These are phyloP conservation scores for Galagoides demidoff DNA, from an alignment of 2,797 vertebrate species.

Conservation along the genomic window DNA sequence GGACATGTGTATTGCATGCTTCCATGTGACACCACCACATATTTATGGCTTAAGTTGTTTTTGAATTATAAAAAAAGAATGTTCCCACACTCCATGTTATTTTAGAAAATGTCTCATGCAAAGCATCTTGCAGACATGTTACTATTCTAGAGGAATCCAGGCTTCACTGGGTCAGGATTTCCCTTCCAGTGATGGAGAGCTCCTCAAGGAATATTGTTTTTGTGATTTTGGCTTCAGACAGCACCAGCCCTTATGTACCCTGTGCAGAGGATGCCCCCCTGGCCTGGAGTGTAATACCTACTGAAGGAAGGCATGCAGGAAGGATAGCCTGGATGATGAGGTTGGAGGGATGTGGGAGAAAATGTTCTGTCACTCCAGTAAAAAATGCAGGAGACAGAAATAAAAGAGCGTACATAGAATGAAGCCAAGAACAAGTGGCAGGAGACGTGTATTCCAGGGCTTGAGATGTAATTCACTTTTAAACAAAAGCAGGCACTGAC, in stretches of 20 bases:
- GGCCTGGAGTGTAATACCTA: background rate
- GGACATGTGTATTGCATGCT: background rate
- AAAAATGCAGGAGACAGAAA: background rate
- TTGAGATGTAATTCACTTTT: constrained; percentile 30
- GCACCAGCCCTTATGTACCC: background rate
- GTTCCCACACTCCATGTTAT: background rate
- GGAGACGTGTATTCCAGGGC: background rate
- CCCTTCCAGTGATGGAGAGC: background rate
- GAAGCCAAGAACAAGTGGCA: background rate
- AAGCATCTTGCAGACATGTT: background rate
- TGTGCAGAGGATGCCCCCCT: background rate
- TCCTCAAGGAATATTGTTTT: background rate
- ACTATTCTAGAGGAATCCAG: background rate
- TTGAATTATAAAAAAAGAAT: constrained; percentile 25
- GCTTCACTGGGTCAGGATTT: background rate
- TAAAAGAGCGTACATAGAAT: background rate
- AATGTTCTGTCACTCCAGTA: background rate
- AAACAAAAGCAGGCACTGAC: constrained; percentile 21
- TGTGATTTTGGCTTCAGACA: background rate
- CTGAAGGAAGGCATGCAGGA: background rate
- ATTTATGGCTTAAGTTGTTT: constrained; percentile 61
- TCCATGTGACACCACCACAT: background rate
- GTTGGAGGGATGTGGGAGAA: background rate
- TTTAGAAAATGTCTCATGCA: background rate
- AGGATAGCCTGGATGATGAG: background rate